Evolutionary conservation across 2,888 invertebrate species (phyloP).

Genomic region (Zaprionus lineosus): DNA sequence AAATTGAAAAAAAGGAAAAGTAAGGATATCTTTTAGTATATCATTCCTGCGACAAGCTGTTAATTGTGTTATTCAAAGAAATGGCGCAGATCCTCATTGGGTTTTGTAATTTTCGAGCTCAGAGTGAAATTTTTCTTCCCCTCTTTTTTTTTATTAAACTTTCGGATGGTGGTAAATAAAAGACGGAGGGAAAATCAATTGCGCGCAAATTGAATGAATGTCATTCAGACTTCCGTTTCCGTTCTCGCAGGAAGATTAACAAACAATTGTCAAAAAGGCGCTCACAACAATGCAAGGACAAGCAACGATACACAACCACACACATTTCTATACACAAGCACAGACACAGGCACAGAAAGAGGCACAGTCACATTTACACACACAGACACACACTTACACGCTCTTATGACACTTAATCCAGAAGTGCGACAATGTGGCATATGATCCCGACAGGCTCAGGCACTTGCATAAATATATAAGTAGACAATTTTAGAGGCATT

Average conservation of each 20-base stretch:
- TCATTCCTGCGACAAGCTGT: too few relatives aligned
- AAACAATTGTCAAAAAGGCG: constrained; percentile 63
- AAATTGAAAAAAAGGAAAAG: too few relatives aligned
- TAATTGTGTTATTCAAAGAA: too few relatives aligned
- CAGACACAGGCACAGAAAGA: not conserved
- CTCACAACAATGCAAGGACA: too few relatives aligned
- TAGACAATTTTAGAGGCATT: constrained; percentile 65
- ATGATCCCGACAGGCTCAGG: constrained; percentile 56
- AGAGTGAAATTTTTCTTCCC: too few relatives aligned
- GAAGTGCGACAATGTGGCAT: constrained; percentile 69
- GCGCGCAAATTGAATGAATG: constrained; percentile 68
- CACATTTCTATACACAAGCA: constrained; percentile 1
- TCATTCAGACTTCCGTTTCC: constrained; percentile 65
- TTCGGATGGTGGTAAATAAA: constrained; percentile 6
- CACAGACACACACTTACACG: constrained; percentile 1
- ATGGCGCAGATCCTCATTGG: too few relatives aligned
- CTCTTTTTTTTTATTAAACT: constrained; percentile 41
- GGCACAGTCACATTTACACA: constrained; percentile 6
- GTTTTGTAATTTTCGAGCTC: constrained; percentile 11
- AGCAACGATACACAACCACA: not conserved
- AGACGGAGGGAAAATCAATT: constrained; percentile 58
- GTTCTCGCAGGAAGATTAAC: constrained; percentile 52
- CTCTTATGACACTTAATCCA: constrained; percentile 31
- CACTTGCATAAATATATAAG: constrained; percentile 72
- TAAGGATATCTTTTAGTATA: too few relatives aligned